Base-by-base conservation (phyloP, 2,888 invertebrate species). In the Clostera curtula region DNA sequence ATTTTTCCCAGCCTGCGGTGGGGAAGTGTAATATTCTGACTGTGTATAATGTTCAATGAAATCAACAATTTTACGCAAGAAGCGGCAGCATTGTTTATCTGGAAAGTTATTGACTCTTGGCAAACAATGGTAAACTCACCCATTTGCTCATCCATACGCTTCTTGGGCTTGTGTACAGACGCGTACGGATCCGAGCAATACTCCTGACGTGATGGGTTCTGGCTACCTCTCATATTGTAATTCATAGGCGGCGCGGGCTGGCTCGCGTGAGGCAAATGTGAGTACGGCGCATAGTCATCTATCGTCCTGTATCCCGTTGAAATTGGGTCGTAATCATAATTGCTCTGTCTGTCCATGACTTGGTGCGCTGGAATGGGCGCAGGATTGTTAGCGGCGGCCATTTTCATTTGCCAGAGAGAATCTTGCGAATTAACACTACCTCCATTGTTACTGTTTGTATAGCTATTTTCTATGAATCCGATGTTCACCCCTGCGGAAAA, bases 341-440 rank as follows among this genome's bases (percentile, higher is more conserved):
- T 88, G 54, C 88, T 88, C 61, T 89, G 89, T 27, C 89, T 77
- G 48, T 90, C 90, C 31, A 89, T 84, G 55, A 87, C 86, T 59
- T 87, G 62, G 34, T 71, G 72, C 11, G 70, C 54, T 1, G 63
- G 58, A 48, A 72, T 58, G 59, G 88, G 89, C 27, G 88, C 89
- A 27, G 89, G 89, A 46, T 88, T 88, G 53, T 89, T 90, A 2
- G 86, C 88, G n/a, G 91, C 92, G 1, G 92, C 92, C 88, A 92
- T 92, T 77, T 96, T 96, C 88, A 95, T 92, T 77, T 95, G 95
- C 96, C 96, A 95, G 56, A 96, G 79, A 18, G 96, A 96, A 71
- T 96, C 95, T 73, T 96, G 96, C 3, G 95, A 96, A 82, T 96
- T 95, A 31, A 96, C 95, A 54, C 95, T 95, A 46, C 96, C 96